These are phyloP conservation scores for Heliconius hermathena DNA, from an alignment of 1,140 invertebrate species.

Conservation along the genomic window DNA sequence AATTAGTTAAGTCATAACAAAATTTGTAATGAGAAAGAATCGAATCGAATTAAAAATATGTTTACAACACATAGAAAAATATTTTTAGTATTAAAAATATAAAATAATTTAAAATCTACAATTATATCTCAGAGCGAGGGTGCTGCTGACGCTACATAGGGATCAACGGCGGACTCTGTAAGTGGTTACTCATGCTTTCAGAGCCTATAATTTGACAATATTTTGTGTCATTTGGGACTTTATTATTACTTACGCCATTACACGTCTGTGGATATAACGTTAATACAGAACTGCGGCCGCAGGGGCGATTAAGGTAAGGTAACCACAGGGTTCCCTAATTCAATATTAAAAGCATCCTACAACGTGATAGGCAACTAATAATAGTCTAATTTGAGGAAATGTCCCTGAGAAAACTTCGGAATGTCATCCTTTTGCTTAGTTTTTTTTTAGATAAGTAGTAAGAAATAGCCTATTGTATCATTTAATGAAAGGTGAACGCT, in stretches of 20 bases:
- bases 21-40: no score
- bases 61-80: background rate
- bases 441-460: constrained; percentile 54
- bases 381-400: constrained; percentile 79
- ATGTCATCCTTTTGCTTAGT: constrained; percentile 73
- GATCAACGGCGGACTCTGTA: constrained; percentile 72
- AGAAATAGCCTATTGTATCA: constrained; percentile 60
- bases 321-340: constrained; percentile 80
- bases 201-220: constrained; percentile 82
- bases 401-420: constrained; percentile 79
- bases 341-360: constrained; percentile 82
- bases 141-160: constrained; percentile 60
- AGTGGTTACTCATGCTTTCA: constrained; percentile 80
- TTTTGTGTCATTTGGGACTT: constrained; percentile 81
- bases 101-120: background rate
- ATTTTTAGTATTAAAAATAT: background rate
- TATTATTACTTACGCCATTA: constrained; percentile 80
- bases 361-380: constrained; percentile 79
- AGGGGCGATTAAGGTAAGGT: constrained; percentile 74
- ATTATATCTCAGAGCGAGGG: background rate
- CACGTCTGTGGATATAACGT: constrained; percentile 74
- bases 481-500: constrained; percentile 33
- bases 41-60: no score
- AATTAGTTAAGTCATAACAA: no score
- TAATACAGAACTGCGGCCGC: constrained; percentile 72